Conservation (phyloP, 1,140 invertebrate species). For the Drosophila ambigua region DNA sequence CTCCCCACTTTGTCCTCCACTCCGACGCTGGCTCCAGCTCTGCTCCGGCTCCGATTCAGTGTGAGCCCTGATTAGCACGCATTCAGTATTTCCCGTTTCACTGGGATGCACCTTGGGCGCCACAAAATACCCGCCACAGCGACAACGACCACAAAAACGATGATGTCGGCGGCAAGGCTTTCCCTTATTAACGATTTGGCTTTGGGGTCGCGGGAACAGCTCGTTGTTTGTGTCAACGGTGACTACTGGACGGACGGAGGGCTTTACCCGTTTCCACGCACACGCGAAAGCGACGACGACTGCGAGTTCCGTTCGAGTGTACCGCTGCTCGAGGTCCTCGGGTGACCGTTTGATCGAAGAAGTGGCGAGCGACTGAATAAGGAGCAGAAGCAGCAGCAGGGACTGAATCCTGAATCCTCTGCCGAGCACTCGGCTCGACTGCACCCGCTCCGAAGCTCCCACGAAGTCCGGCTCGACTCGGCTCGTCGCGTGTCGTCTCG, state of each 20-base stretch:
- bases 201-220: conserved; percentile 32
- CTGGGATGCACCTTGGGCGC: conserved; percentile 8
- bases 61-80: conserved; percentile 30
- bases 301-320: conserved; percentile 1
- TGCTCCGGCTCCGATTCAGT: too few species aligned
- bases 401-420: conserved; percentile 14
- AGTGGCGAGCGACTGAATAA: conserved; percentile 61
- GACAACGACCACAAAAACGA: conserved; percentile 14
- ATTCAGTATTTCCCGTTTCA: conserved; percentile 30
- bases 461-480: conserved; percentile 24
- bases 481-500: conserved; percentile 6
- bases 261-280: conserved; percentile 24
- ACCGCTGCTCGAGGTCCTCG: conserved; percentile 28
- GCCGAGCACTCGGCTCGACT: conserved; percentile 13
- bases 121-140: conserved; percentile 13
- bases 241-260: conserved; percentile 39
- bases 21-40: not conserved
- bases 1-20: conserved; percentile 10
- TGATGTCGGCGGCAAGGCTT: conserved; percentile 46
- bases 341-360: conserved; percentile 57
- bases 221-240: conserved; percentile 13
- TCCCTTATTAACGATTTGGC: conserved; percentile 66
- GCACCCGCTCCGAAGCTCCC: not conserved
- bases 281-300: not conserved
- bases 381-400: not conserved